Conservation (phyloP, 2,888 invertebrate genomes). For the Archips crataeganus region DNA sequence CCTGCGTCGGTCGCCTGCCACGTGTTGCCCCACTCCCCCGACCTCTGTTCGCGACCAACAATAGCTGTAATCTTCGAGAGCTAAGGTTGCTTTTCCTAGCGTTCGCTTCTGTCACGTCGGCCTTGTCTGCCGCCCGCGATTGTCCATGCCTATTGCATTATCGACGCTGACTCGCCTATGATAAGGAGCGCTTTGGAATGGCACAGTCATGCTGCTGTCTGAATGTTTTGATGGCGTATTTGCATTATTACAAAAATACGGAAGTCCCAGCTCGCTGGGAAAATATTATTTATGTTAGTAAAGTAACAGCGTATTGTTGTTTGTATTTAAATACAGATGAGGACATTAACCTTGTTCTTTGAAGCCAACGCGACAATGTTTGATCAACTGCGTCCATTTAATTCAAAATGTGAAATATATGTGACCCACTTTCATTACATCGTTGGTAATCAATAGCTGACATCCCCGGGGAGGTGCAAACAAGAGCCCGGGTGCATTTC, state of each 20-base stretch:
- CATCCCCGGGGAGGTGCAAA: slow-evolving; percentile 20
- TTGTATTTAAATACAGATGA: slow-evolving; percentile 11
- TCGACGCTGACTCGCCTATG: slow-evolving; percentile 53
- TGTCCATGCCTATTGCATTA: slow-evolving; percentile 50
- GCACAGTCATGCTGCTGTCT: slow-evolving; percentile 26
- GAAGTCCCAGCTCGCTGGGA: slow-evolving; percentile 28
- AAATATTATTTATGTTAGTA: slow-evolving; percentile 25
- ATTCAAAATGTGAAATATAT: slow-evolving; percentile 16
- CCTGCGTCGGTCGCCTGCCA: slow-evolving; percentile 71
- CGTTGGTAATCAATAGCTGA: slow-evolving; percentile 8
- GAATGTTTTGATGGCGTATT: slow-evolving; percentile 41
- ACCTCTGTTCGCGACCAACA: slow-evolving; percentile 50
- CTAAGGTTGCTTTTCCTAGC: slow-evolving; percentile 60
- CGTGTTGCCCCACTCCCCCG: slow-evolving; percentile 66
- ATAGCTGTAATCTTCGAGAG: slow-evolving; percentile 48
- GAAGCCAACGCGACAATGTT: not conserved
- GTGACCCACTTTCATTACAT: slow-evolving; percentile 31
- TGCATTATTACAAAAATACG: slow-evolving; percentile 42
- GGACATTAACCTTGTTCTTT: slow-evolving; percentile 34
- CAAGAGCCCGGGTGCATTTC: slow-evolving; percentile 13
- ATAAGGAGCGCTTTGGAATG: slow-evolving; percentile 56
- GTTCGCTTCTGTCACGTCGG: slow-evolving; percentile 51
- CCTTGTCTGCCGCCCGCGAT: slow-evolving; percentile 59
- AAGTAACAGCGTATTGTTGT: slow-evolving; percentile 30
- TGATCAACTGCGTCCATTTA: slow-evolving; percentile 10